These are phyloP conservation scores for Acanthosoma haemorrhoidale DNA, from an alignment of 2,888 invertebrate species.

Conservation along the genomic window DNA sequence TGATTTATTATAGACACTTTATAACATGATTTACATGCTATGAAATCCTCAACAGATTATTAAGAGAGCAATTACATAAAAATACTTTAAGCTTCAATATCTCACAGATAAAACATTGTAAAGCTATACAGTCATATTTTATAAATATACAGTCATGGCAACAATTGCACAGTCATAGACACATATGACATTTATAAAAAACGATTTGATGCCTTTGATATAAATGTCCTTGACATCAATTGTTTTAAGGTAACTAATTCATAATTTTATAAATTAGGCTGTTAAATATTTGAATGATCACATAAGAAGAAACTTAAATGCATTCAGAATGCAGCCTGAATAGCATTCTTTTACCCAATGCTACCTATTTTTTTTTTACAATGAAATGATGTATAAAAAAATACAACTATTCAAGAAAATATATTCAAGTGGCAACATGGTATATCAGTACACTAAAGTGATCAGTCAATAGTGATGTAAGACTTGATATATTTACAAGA, in stretches of 20 bases:
- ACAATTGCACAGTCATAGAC: conserved; percentile 10
- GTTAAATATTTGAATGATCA: conserved; percentile 14
- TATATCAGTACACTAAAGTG: conserved; percentile 22
- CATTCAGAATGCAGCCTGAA: neutral
- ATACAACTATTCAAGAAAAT: conserved; percentile 26
- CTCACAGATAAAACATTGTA: conserved; percentile 19
- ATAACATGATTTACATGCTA: conserved; percentile 9
- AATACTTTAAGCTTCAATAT: conserved; percentile 23
- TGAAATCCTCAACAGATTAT: neutral
- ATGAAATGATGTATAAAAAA: conserved; percentile 24
- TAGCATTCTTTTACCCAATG: neutral
- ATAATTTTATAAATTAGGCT: conserved; percentile 15
- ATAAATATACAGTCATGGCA: conserved; percentile 12
- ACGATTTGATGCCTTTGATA: conserved; percentile 8
- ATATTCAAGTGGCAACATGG: conserved; percentile 26
- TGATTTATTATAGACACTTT: conserved; percentile 11
- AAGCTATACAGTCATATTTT: conserved; percentile 22
- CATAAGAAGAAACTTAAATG: conserved; percentile 11
- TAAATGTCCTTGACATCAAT: neutral
- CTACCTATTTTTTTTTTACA: neutral
- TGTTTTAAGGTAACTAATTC: conserved; percentile 16
- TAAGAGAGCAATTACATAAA: conserved; percentile 24
- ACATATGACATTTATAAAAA: neutral
- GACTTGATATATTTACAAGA: no score
- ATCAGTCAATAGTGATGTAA: conserved; percentile 16